Percentiles rank a stretch among this genome's conserved stretches.
Evolutionary conservation across 2,797 vertebrate genomes (phyloP).

Genomic region (Tympanoctomys barrerae): DNA sequence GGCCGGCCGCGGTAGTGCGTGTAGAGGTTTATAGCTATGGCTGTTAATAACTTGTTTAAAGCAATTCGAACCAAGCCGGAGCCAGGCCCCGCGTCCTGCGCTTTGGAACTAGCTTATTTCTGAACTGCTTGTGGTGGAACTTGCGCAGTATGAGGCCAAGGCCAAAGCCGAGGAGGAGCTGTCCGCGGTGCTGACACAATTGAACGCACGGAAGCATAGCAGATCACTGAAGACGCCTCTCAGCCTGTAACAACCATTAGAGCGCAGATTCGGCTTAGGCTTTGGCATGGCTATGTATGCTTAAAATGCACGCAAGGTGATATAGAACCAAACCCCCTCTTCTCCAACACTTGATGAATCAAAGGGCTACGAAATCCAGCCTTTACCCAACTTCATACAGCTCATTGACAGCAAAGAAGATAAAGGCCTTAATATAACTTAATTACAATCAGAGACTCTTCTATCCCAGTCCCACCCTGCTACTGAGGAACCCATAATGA

Average conservation of each 20-base stretch:
- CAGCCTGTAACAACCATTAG: background rate
- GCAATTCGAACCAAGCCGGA: background rate
- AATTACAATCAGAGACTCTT: constrained; percentile 35
- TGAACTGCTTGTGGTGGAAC: fast-evolving
- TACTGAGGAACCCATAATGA: background rate
- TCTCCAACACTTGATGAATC: constrained; percentile 9
- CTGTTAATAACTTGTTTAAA: background rate
- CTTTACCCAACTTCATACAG: background rate
- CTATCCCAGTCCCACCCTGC: background rate
- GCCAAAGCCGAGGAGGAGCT: constrained; percentile 51
- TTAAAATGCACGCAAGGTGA: constrained; percentile 27
- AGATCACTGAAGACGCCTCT: background rate
- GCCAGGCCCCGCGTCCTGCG: background rate
- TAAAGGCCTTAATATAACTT: constrained; percentile 58
- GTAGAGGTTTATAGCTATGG: constrained; percentile 8
- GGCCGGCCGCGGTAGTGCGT: background rate
- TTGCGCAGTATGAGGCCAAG: fast-evolving
- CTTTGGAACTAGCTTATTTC: background rate
- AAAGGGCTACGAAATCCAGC: background rate
- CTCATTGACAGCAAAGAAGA: constrained; percentile 40
- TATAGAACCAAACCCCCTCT: background rate
- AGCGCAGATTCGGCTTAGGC: background rate
- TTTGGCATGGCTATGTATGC: background rate
- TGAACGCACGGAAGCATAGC: background rate
- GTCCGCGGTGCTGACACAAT: constrained; percentile 71